phyloP scores from a whole-genome alignment of 2,113 vertebrate species.

The Apteryx mantelli region DNA sequence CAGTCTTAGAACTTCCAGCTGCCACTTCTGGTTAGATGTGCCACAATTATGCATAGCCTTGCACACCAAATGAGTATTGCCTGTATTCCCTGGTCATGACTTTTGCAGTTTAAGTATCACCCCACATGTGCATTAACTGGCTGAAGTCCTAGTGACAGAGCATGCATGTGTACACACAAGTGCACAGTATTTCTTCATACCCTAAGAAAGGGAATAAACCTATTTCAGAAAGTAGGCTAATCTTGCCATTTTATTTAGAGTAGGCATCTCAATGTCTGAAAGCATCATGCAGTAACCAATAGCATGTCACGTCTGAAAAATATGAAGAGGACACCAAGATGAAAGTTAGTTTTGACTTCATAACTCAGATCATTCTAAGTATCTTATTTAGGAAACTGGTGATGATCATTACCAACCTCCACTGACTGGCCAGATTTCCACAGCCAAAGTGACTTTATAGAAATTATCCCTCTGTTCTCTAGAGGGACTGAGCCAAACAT shows the following conservation, averaged over 20 bases:
- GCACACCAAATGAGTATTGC: background rate
- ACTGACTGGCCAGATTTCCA: background rate
- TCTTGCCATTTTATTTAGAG: background rate
- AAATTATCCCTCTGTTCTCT: background rate
- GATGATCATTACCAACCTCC: background rate
- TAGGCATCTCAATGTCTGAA: background rate
- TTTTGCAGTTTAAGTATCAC: background rate
- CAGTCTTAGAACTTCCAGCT: slow-evolving; percentile 47
- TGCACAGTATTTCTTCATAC: background rate
- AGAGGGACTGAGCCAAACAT: background rate
- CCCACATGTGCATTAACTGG: background rate
- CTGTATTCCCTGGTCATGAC: background rate
- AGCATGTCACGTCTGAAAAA: background rate
- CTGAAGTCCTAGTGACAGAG: background rate
- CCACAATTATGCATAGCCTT: slow-evolving; percentile 24
- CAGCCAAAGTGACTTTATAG: background rate
- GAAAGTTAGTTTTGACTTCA: background rate
- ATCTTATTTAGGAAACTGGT: background rate
- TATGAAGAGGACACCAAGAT: background rate
- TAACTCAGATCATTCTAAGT: background rate
- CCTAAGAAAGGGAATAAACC: background rate
- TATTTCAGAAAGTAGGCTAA: background rate
- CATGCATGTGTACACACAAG: background rate
- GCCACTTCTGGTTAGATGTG: slow-evolving; percentile 33
- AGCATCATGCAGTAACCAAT: background rate